Evolutionary conservation across 2,113 vertebrate species (phyloP), one percentile per base, ranked within the genome.

Genomic region (Oxygymnocypris stewartii): DNA sequence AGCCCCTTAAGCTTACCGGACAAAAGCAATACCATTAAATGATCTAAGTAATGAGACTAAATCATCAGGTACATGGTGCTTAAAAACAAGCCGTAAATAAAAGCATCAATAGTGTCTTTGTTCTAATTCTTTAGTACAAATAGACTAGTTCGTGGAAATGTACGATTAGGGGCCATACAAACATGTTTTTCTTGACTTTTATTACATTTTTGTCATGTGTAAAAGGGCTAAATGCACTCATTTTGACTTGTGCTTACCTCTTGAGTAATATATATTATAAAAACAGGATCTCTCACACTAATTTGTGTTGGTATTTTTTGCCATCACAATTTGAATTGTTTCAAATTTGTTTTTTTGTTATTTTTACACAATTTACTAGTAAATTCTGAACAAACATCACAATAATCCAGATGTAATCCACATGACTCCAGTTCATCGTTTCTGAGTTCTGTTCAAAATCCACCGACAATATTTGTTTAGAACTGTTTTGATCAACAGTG

Each of bases 11-110:
- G 61, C 57, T 78, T 79, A 82, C 37, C 54, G 78, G 71, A 82
- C 87, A 85, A 59, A 71, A 80, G 44, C 73, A 85, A 80, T 79
- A 82, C 71, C 76, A 85, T 20, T 67, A 82, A 67, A 79, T 71
- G 25, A 67, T 51, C 28, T 12, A 47, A 71, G 61, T 67, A 85
- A 65, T 85, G 31, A 73, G 82, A 37, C 25, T 31, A 59, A 86
- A 85, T 85, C 25, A 85, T 61, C 78, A 47, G 47, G 75, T n/a
- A 47, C 20, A 40, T 25, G 14, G 23, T 65, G 20, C 37, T 81
- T 80, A 44, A 11, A 28, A 81, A 20, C 4, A 40, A 81, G 79
- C 44, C 2, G 2, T 65, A 28, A 28, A 81, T 67, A 18, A 44
- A 81, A 47, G 28, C 57, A 65, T 81, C n/a, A 81, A 3, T 7